Base-by-base conservation (phyloP, 2,888 invertebrate genomes). In the Exephanes ischioxanthus region DNA sequence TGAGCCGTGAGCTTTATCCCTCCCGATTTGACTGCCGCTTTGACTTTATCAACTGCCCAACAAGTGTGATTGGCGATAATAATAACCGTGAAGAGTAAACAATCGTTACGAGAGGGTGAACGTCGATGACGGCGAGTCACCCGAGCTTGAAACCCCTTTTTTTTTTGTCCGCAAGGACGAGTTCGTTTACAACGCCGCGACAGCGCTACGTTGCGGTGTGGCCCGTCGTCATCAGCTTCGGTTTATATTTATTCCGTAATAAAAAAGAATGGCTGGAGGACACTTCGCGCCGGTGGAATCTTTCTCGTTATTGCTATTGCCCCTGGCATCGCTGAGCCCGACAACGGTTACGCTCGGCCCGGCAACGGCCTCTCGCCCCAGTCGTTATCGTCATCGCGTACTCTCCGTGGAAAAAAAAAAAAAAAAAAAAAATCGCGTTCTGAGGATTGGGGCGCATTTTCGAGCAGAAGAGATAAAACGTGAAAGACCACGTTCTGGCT, bases 231-330 rank as follows among this genome's bases (percentile, higher is more conserved):
- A 76, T 66, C 70, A 63, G 83, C 84, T 79, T 73, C 71, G 72
- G 79, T 73, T 83, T 82, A 82, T 87, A 87, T 87, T 87, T 87
- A 87, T 87, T 67, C 76, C 76, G 70, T 48, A 66, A 83, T 83
- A 86, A 87, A 86, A 88, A 88, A 86, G 80, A 88, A 87, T 82
- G 80, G 81, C 51, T 80, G 26, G 67, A 83, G 76, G 80, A 83
- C 86, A 84, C 82, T 84, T 82, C 37, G n/a, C 61, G 77, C 55
- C 45, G 48, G 67, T 80, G 80, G 82, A 86, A 83, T 88, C 86
- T 83, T 88, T 86, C 83, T 68, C 80, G 80, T 87, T 86, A 88
- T 83, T 86, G 84, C 86, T 85, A 87, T 84, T 86, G 86, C 83
- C 80, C 45, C 81, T 58, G 66, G 76, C 63, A 81, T 85, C 86